These are phyloP conservation scores for Pleuronectes platessa DNA, from an alignment of 2,113 vertebrate genomes.

Conservation along the genomic window DNA sequence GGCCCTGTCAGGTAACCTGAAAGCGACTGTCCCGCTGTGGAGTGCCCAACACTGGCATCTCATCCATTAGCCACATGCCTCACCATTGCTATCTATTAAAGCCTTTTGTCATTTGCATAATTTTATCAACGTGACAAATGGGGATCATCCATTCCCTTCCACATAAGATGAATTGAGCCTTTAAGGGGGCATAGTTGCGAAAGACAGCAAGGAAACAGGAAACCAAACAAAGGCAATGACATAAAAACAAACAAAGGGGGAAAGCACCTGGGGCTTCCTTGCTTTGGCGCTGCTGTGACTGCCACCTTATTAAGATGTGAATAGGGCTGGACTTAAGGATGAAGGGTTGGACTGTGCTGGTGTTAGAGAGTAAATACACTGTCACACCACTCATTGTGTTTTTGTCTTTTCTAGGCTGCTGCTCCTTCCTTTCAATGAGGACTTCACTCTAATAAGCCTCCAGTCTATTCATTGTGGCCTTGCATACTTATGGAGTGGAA, in stretches of 20 bases:
- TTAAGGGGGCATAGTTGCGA: constrained; percentile 56
- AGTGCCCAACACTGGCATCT: constrained; percentile 72
- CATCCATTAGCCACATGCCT: constrained; percentile 80
- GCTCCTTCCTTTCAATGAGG: constrained; percentile 36
- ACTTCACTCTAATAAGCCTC: constrained; percentile 47
- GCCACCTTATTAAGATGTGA: constrained; percentile 58
- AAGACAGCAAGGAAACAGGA: constrained; percentile 49
- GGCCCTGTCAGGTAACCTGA: constrained; percentile 82
- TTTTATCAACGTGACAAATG: constrained; percentile 83
- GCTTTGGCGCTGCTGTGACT: constrained; percentile 46
- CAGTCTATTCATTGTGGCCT: constrained; percentile 50
- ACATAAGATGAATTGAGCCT: constrained; percentile 81
- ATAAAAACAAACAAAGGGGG: constrained; percentile 68
- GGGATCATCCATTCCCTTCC: constrained; percentile 76
- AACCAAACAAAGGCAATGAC: constrained; percentile 65
- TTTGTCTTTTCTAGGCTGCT: constrained; percentile 41
- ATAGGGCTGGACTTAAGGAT: constrained; percentile 40
- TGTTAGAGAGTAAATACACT: constrained; percentile 55
- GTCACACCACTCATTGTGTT: constrained; percentile 55
- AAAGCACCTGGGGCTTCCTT: constrained; percentile 34
- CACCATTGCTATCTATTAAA: constrained; percentile 79
- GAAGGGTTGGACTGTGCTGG: constrained; percentile 41
- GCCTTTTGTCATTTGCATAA: constrained; percentile 84
- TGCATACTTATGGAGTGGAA: constrained; percentile 45
- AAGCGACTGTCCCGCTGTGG: constrained; percentile 77